Conservation (phyloP, 2,888 invertebrate genomes). For the Sphinx pinastri region DNA sequence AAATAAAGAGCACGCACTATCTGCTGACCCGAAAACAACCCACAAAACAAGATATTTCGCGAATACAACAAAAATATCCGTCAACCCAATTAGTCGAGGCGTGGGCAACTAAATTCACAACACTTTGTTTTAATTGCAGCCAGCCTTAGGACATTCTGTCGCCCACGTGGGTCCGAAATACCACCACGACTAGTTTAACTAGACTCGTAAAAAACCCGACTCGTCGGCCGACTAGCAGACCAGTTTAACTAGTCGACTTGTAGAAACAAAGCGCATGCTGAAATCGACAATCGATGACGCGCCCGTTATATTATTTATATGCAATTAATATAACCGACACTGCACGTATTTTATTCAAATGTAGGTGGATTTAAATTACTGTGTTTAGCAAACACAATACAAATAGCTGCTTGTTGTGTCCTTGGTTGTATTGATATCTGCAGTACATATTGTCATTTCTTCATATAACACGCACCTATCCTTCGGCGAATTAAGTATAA, state of each 20-base stretch:
- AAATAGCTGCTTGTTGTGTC: not conserved
- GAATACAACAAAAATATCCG: not conserved
- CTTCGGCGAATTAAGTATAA: not conserved
- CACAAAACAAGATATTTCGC: not conserved
- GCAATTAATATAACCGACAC: slow-evolving; percentile 18
- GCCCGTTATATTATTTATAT: not conserved
- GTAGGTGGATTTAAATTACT: slow-evolving; percentile 16
- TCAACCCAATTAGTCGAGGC: slow-evolving; percentile 7
- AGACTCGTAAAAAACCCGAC: not conserved
- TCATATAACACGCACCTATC: not conserved
- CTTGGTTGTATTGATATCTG: not conserved
- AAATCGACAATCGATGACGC: slow-evolving; percentile 19
- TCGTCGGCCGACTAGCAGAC: not conserved
- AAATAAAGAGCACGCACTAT: no score
- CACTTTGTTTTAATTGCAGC: slow-evolving; percentile 12
- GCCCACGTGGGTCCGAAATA: slow-evolving; percentile 49
- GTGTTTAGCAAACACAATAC: slow-evolving; percentile 4
- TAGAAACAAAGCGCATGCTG: slow-evolving; percentile 10
- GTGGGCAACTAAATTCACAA: slow-evolving; percentile 13
- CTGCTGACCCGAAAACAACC: no score
- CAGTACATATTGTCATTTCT: slow-evolving; percentile 1
- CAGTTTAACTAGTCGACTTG: not conserved
- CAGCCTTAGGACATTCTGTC: slow-evolving; percentile 42
- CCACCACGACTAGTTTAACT: not conserved
- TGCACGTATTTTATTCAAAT: slow-evolving; percentile 17